Conservation (phyloP, 2,888 invertebrate species). For the Petrolisthes manimaculis region DNA sequence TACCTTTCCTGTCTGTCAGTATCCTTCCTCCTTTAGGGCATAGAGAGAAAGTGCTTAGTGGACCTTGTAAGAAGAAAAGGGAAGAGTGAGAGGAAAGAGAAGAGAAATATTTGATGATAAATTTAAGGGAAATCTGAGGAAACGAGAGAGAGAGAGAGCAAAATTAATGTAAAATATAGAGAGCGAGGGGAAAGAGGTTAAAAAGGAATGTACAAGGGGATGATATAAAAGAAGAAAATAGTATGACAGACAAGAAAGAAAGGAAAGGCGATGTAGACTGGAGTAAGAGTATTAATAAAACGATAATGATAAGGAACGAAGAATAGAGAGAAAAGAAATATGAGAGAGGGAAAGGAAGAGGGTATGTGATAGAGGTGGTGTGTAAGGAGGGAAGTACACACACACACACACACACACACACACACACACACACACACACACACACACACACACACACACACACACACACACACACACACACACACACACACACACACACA, state of each 20-base stretch:
- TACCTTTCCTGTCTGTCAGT: too few species aligned
- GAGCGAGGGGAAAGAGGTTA: neutral
- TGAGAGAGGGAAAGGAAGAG: neutral
- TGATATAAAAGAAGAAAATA: neutral
- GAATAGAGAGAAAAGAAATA: neutral
- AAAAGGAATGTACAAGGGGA: neutral
- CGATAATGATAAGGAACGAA: neutral
- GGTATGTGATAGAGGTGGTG: neutral
- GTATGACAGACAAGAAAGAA: neutral
- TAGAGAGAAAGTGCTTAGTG: neutral
- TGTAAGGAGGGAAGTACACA: neutral
- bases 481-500: constrained; percentile 13
- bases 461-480: neutral
- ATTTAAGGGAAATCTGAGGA: neutral
- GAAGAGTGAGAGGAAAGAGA: neutral
- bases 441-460: neutral
- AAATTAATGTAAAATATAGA: neutral
- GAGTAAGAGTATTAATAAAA: neutral
- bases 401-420: constrained; percentile 2
- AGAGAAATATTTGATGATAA: neutral
- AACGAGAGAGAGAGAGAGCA: neutral
- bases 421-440: neutral
- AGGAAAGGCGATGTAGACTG: neutral
- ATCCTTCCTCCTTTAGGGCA: too few species aligned
- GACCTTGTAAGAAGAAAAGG: neutral